Evolutionary conservation across 2,888 invertebrate genomes (phyloP).

Genomic region (Eristalis arbustorum): DNA sequence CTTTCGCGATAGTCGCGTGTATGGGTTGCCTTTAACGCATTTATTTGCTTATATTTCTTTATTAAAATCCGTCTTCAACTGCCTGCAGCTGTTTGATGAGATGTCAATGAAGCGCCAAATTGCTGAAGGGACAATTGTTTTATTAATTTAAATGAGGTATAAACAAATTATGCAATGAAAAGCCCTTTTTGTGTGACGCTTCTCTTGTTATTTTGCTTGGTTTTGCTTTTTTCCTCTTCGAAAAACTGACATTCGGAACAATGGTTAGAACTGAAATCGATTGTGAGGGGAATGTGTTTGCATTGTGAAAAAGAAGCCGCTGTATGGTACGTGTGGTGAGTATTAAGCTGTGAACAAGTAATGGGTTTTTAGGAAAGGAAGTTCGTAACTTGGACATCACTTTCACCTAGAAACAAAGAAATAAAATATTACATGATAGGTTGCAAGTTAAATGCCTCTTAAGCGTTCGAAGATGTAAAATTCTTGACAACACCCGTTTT

Average conservation of each 20-base stretch:
- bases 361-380: no score
- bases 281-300: constrained; percentile 12
- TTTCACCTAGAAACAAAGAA: no score
- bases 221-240: constrained; percentile 82
- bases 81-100: constrained; percentile 14
- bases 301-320: not conserved
- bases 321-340: not conserved
- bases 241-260: constrained; percentile 66
- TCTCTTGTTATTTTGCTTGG: constrained; percentile 70
- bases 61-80: not conserved
- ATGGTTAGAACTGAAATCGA: constrained; percentile 67
- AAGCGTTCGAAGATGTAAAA: no score
- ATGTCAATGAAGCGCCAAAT: constrained; percentile 17
- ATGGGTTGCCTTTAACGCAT: not conserved
- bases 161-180: constrained; percentile 73
- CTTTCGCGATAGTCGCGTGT: constrained; percentile 17
- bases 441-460: no score
- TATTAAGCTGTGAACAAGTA: no score
- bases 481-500: no score
- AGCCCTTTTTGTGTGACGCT: constrained; percentile 68
- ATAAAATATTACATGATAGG: no score
- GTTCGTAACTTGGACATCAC: no score
- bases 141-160: constrained; percentile 64
- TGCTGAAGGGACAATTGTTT: constrained; percentile 35
- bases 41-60: not conserved